A percentile compares a stretch with the other conserved stretches of the same genome.
Evolutionary conservation across 2,113 vertebrate species (phyloP).

Genomic region (Oryzias curvinotus): DNA sequence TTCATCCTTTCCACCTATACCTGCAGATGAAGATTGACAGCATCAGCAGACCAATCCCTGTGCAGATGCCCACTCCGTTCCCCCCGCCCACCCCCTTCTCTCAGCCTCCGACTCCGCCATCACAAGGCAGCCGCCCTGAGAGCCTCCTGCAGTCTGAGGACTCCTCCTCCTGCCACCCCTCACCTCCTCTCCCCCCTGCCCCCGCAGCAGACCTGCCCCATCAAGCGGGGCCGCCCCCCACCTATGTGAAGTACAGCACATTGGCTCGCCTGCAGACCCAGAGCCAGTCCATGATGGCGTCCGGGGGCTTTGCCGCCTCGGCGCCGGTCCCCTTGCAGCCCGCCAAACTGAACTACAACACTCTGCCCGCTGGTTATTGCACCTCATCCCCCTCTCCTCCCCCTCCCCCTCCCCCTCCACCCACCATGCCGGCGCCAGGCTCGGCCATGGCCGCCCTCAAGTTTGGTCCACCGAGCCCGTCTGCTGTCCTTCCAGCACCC

Average conservation of each 20-base stretch:
- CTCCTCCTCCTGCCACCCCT: conserved; percentile 78
- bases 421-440: conserved; percentile 70
- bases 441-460: conserved; percentile 84
- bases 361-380: conserved; percentile 70
- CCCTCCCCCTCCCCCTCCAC: conserved; percentile 71
- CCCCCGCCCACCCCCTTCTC: conserved; percentile 70
- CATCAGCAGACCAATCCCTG: conserved; percentile 81
- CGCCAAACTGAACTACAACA: conserved; percentile 72
- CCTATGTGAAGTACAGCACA: conserved; percentile 89
- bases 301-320: conserved; percentile 5
- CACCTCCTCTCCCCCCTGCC: conserved; percentile 73
- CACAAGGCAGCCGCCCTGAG: conserved; percentile 70
- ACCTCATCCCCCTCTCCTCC: conserved; percentile 67
- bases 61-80: conserved; percentile 80
- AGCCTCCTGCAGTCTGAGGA: conserved; percentile 72
- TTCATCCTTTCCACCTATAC: conserved; percentile 1
- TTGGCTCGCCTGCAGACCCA: conserved; percentile 82
- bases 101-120: conserved; percentile 57
- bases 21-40: conserved; percentile 83
- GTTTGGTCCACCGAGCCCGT: conserved; percentile 75
- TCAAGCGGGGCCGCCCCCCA: conserved; percentile 59
- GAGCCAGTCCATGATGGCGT: conserved; percentile 60
- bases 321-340: conserved; percentile 34
- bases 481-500: conserved; percentile 69
- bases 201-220: conserved; percentile 55